Evolutionary conservation across 2,113 vertebrate species (phyloP), one percentile per base, ranked within the genome.

Genomic region (Hemichromis elongatus): DNA sequence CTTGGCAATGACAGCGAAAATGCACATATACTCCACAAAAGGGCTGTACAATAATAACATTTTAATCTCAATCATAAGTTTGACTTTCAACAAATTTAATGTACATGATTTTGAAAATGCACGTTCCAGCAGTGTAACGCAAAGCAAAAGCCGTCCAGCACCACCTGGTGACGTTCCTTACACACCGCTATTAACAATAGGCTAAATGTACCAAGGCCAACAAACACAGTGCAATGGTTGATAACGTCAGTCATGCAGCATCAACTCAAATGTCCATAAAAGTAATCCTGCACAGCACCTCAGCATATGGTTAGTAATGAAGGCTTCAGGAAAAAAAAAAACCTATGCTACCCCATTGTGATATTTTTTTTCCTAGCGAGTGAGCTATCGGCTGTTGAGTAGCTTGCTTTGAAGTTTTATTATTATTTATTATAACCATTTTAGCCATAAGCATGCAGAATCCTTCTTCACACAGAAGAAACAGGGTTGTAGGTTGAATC

Each of bases 21-120:
- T 8, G 1, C 42, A 24, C 37, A 42, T 16, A 68, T 3, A 14
- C 63, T 37, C 40, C 61, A 40, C n/a, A 66, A 5, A 24, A 16
- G n/a, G 63, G n/a, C n/a, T 42, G 35, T 1, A 0, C 3, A 68
- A 14, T 42, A 24, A 42, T 42, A 0, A 42, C n/a, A 24, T 42
- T 40, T 42, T 42, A 68, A 68, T 68, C 35, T 68, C 6, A 66
- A 40, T 21, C 33, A 21, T 5, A 8, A 0, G 13, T 66, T 66
- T 66, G 11, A 13, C 33, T 66, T 66, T 7, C 16, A 16, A 3
- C 6, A 50, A 50, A 50, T 19, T 8, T 19, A 50, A 9, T 19
- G 3, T 18, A 50, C 3, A 50, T 18, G 45, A 50, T 47, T 6
- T 16, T 47, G 14, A 47, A 47, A 47, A 47, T 16, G 1, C 45